phyloP scores from a whole-genome alignment of 2,888 invertebrate species.

The Oscheius onirici region DNA sequence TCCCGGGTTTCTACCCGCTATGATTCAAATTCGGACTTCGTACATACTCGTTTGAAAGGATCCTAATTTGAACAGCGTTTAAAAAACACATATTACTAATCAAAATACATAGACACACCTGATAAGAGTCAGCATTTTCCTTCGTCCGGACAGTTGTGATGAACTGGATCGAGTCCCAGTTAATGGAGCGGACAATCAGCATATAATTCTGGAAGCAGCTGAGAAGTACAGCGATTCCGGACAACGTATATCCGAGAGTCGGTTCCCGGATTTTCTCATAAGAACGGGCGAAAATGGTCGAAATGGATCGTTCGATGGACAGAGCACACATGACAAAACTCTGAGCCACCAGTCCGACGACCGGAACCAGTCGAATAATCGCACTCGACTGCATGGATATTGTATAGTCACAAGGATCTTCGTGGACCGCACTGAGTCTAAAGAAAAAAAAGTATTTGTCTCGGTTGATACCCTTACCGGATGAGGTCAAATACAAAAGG shows the following conservation, averaged over 20 bases:
- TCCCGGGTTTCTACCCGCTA: too few relatives aligned
- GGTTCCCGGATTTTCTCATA: constrained; percentile 13
- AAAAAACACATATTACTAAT: too few relatives aligned
- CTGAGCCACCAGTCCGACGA: background rate
- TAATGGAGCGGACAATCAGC: background rate
- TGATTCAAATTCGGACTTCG: too few relatives aligned
- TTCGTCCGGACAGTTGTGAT: constrained; percentile 5
- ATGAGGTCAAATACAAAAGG: background rate
- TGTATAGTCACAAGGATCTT: background rate
- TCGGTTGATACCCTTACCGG: background rate
- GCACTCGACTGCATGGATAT: background rate
- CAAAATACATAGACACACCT: background rate
- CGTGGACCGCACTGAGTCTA: background rate
- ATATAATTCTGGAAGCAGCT: background rate
- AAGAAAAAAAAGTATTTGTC: background rate
- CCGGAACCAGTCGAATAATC: background rate
- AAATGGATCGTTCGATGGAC: constrained; percentile 4
- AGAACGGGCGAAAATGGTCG: background rate
- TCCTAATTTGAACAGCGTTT: too few relatives aligned
- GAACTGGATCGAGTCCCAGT: constrained; percentile 8
- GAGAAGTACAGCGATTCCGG: background rate
- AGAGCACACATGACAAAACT: background rate
- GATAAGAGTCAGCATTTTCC: background rate
- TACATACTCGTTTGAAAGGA: background rate
- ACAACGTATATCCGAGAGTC: background rate